Percentiles rank a stretch among this genome's conserved stretches.
Conservation (phyloP, 2,113 vertebrate genomes). For the Rhizomys pruinosus region DNA sequence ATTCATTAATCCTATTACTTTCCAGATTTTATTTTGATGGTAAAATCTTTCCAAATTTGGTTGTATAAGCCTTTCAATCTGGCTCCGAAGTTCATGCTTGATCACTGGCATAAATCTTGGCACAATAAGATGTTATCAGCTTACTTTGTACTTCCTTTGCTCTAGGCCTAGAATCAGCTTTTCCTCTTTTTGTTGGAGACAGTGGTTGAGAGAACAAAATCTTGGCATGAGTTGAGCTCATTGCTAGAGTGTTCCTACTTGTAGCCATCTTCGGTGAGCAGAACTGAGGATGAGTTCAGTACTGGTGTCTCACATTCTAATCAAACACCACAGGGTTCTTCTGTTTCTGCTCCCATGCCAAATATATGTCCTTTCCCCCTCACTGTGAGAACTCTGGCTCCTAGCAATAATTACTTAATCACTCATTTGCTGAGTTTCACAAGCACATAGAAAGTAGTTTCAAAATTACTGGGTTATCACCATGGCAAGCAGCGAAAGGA, state of each 20-base stretch:
- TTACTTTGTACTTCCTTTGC: neutral
- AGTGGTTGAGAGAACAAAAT: conserved; percentile 42
- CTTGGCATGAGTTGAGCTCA: conserved; percentile 18
- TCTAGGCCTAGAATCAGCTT: neutral
- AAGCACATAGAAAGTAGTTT: conserved; percentile 13
- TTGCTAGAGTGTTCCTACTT: neutral
- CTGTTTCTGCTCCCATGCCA: neutral
- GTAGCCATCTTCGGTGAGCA: neutral
- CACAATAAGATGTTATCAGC: neutral
- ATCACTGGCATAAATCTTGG: neutral
- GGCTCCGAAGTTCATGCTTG: neutral
- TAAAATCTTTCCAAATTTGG: conserved; percentile 25
- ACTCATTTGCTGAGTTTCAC: conserved; percentile 30
- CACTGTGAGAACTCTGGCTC: conserved; percentile 7
- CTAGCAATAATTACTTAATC: conserved; percentile 7
- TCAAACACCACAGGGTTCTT: neutral
- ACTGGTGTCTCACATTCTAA: conserved; percentile 11
- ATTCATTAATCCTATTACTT: neutral
- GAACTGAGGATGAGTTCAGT: neutral
- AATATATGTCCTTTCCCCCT: neutral
- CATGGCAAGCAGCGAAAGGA: neutral
- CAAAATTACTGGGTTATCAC: neutral
- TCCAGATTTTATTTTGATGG: neutral
- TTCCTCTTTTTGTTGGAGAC: neutral
- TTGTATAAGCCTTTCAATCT: neutral